phyloP scores from a whole-genome alignment of 35 echinoderm and acorn worm genomes.

The Ophiothrix spiculata region DNA sequence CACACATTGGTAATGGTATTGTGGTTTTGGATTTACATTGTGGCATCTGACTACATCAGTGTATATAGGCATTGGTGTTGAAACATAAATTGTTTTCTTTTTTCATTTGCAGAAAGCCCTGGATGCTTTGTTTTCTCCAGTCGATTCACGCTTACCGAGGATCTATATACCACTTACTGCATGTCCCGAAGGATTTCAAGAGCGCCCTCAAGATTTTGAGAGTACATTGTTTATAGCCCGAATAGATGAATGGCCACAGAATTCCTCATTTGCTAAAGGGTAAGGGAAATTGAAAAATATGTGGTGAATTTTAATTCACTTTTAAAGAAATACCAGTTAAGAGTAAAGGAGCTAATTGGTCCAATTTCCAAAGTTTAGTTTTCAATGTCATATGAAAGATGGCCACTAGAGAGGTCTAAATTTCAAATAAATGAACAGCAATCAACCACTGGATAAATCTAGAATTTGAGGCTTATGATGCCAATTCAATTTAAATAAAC shows the following conservation, averaged over 20 bases:
- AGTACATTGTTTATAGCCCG: slow-evolving; percentile 73
- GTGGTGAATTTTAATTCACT: too few species aligned
- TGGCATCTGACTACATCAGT: neutral
- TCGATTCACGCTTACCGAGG: slow-evolving; percentile 64
- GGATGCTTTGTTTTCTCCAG: slow-evolving; percentile 78
- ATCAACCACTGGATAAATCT: too few species aligned
- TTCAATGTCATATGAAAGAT: too few species aligned
- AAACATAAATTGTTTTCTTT: slow-evolving; percentile 6
- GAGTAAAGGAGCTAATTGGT: too few species aligned
- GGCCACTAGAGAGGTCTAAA: too few species aligned
- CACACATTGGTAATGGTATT: neutral
- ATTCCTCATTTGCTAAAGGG: slow-evolving; percentile 69
- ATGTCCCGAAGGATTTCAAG: slow-evolving; percentile 67
- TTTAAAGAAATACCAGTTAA: too few species aligned
- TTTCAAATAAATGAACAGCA: too few species aligned
- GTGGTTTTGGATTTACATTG: neutral
- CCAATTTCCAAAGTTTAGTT: too few species aligned
- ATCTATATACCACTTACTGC: slow-evolving; percentile 70
- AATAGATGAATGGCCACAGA: slow-evolving; percentile 61
- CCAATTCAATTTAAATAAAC: too few species aligned
- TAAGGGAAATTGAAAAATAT: slow-evolving; percentile 28
- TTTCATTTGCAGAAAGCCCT: slow-evolving; percentile 48
- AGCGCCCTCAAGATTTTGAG: slow-evolving; percentile 62
- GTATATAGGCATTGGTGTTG: neutral
- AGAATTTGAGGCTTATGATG: too few species aligned